A percentile compares a stretch with the other conserved stretches of the same genome.
These are phyloP conservation scores for Solenopsis invicta DNA, from an alignment of 1,140 invertebrate genomes.

Conservation along the genomic window DNA sequence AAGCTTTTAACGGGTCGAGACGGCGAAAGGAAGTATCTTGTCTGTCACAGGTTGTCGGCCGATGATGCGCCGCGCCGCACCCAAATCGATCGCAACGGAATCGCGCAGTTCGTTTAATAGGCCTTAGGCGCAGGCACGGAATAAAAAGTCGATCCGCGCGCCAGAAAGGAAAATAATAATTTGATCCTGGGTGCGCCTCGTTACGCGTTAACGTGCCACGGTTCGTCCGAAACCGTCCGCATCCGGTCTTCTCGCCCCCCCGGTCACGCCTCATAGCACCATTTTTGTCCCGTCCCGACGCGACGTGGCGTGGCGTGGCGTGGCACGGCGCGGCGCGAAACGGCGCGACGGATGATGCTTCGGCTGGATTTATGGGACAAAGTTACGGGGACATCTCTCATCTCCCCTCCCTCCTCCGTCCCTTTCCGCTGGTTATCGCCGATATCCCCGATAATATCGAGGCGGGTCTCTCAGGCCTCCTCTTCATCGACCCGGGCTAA, in stretches of 20 bases:
- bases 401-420: neutral
- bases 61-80: conserved; percentile 48
- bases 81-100: conserved; percentile 53
- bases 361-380: neutral
- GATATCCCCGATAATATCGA: conserved; percentile 64
- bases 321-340: neutral
- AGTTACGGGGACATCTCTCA: neutral
- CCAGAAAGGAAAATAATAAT: conserved; percentile 60
- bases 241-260: conserved; percentile 35
- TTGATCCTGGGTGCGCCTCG: conserved; percentile 54
- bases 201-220: conserved; percentile 50
- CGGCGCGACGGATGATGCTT: conserved; percentile 3
- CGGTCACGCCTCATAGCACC: conserved; percentile 51
- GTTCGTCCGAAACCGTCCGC: conserved; percentile 42
- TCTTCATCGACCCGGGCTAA: conserved; percentile 50
- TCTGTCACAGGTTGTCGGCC: conserved; percentile 49
- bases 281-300: conserved; percentile 37
- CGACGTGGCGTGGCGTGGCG: neutral
- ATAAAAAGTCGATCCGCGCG: conserved; percentile 52
- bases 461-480: neutral
- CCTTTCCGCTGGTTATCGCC: neutral
- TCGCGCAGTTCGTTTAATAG: conserved; percentile 56
- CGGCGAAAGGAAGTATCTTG: conserved; percentile 35
- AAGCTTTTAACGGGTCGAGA: conserved; percentile 46
- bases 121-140: conserved; percentile 44